Conservation (phyloP, 2,888 invertebrate species). For the Xestobium rufovillosum region DNA sequence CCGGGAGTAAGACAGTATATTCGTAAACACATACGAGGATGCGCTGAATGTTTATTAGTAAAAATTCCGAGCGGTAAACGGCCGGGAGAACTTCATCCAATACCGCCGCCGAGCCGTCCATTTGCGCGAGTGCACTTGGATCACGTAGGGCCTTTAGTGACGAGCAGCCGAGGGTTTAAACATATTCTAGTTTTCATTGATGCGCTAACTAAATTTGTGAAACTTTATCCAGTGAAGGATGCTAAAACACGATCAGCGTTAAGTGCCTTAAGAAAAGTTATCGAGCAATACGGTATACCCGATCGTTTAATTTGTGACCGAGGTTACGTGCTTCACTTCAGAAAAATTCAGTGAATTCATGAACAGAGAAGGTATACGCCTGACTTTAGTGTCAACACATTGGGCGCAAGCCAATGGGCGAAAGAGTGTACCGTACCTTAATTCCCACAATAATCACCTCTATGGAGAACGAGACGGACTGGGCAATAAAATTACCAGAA, state of each 20-base stretch:
- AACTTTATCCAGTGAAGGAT: constrained; percentile 8
- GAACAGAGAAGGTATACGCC: constrained; percentile 11
- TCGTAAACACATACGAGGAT: background rate
- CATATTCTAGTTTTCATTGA: constrained; percentile 1
- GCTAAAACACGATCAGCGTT: constrained; percentile 15
- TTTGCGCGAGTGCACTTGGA: background rate
- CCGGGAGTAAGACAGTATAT: background rate
- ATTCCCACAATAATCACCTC: background rate
- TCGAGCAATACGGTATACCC: background rate
- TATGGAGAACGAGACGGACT: background rate
- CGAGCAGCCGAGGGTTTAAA: constrained; percentile 7
- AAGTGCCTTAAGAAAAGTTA: constrained; percentile 6
- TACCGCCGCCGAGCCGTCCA: constrained; percentile 1
- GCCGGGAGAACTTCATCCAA: background rate
- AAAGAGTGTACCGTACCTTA: constrained; percentile 12
- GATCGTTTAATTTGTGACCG: background rate
- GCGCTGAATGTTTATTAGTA: constrained; percentile 2
- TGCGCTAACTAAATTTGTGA: constrained; percentile 1
- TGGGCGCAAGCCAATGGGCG: constrained; percentile 19
- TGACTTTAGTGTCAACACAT: constrained; percentile 12
- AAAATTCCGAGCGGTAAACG: background rate
- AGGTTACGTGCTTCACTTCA: constrained; percentile 3
- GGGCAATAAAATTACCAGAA: constrained; percentile 3
- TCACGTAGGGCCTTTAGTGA: constrained; percentile 13
- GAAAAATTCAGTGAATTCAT: constrained; percentile 5